Evolutionary conservation across 2,797 vertebrate genomes (phyloP), one percentile per base, ranked within the genome.

Genomic region (Chelidonichthys spinosus): DNA sequence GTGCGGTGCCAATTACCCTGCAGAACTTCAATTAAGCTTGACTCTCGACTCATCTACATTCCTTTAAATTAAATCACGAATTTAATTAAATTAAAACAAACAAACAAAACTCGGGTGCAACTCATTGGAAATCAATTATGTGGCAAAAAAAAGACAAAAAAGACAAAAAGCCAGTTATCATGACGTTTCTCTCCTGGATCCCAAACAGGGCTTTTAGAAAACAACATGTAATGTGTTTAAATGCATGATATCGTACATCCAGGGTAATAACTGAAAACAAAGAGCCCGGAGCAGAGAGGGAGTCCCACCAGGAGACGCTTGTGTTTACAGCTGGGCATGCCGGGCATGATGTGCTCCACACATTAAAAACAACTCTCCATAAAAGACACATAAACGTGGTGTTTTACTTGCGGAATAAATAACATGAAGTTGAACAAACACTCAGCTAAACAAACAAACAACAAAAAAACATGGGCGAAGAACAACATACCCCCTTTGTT

Each of bases 251-350:
- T 6, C 33, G 52, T 11, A 33, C 4, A 33, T 7, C 35, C 2
- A 54, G 56, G 11, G 64, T 63, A 74, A 66, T 35, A 78, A 13
- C 7, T 63, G n/a, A 62, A 76, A 54, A 63, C 74, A 25, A 81
- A 72, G 66, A 69, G 59, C 39, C 50, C 63, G 67, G 63, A 77
- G 80, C 76, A 25, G 25, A 25, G 25, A 25, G 25, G 25, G 66
- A 59, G 36, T 71, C 69, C 54, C 60, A 82, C 43, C 64, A 76
- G 36, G 55, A 83, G 80, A 59, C 73, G 78, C 81, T 74, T 90
- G 84, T 79, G 92, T 93, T 94, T 92, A 93, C 90, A 89, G 88
- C 85, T 87, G 86, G 71, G 32, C 63, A 78, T 76, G 84, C 88
- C 82, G 62, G 81, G 75, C 88, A 89, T 25, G 25, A 88, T 88